Evolutionary conservation across 2,113 vertebrate species (phyloP).

Genomic region (Perca fluviatilis): DNA sequence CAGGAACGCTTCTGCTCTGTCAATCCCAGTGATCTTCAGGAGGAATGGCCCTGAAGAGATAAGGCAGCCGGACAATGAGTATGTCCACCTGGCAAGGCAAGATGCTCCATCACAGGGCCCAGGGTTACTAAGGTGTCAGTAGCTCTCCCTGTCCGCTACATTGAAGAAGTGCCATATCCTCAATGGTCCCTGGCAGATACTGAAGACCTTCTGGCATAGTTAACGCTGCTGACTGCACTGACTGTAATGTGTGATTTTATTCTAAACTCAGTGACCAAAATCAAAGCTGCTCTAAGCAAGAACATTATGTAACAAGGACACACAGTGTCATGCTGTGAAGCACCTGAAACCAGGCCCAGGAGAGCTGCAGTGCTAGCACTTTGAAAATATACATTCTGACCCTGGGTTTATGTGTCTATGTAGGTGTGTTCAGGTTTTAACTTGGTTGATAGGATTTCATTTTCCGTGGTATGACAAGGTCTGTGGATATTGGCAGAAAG

Average conservation of each 20-base stretch:
- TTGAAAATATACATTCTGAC: neutral
- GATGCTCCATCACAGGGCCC: constrained; percentile 71
- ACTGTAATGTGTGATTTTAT: constrained; percentile 45
- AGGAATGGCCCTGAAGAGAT: constrained; percentile 74
- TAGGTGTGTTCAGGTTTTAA: too few relatives aligned
- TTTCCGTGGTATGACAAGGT: too few relatives aligned
- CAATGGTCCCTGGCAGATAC: constrained; percentile 59
- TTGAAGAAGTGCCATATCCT: constrained; percentile 57
- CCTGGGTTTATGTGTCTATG: neutral
- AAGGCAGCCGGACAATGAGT: constrained; percentile 77
- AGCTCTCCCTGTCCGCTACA: constrained; percentile 32
- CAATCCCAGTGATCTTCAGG: constrained; percentile 70
- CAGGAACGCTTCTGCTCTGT: constrained; percentile 48
- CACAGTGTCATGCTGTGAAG: constrained; percentile 12
- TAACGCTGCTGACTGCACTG: constrained; percentile 4
- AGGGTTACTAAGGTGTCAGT: constrained; percentile 63
- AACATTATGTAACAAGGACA: constrained; percentile 34
- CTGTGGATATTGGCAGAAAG: too few relatives aligned
- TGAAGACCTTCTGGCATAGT: constrained; percentile 41
- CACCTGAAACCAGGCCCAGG: constrained; percentile 27
- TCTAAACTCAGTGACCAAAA: constrained; percentile 25
- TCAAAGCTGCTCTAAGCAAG: constrained; percentile 37
- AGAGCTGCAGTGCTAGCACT: constrained; percentile 7
- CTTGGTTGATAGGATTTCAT: too few relatives aligned
- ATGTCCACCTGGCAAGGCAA: constrained; percentile 62